Evolutionary conservation across 2,888 invertebrate genomes (phyloP), one percentile per base, ranked within the genome.

Genomic region (Colletes collaris): DNA sequence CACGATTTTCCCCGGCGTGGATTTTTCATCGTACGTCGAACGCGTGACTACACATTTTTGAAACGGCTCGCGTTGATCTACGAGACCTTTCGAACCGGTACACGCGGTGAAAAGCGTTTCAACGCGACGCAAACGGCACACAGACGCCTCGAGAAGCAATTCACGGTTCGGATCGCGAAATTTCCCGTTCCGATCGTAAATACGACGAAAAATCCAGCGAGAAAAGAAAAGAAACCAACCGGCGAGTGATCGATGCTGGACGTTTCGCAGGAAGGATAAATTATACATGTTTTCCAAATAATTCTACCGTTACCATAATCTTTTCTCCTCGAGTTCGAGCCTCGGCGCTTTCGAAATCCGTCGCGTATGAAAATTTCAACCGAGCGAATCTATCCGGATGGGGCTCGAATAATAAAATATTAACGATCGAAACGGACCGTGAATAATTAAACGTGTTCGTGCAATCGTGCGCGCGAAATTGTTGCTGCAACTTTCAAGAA

Each of bases 21-120:
- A 69, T 74, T 64, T 69, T 74, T 78, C 64, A 78, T 78, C 53
- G 49, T 0, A 8, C 10, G 13, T 65, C 49, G 27, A 60, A 35
- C 62, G 64, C 59, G 53, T 44, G 64, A 59, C 55, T 59, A 5
- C 52, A 55, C 77, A 50, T 60, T 59, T 65, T 74, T 50, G 35
- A 65, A 63, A 13, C 69, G 65, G 46, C 19, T 52, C 27, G 3
- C 27, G 56, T 55, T 65, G 76, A 70, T 79, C 56, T 69, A 46
- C 6, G 27, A 8, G 53, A 35, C 62, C 52, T 59, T 44, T 62
- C 60, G 3, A 19, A 7, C 2, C 19, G n/a, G 8, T 37, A 58
- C 11, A 16, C 10, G 35, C n/a, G 49, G 40, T 35, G 5, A 19
- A 46, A 10, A 6, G 13, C n/a, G n/a, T 27, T 37, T 46, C 35